Percentiles rank a stretch among this genome's conserved stretches.
Conservation (phyloP, 1,140 invertebrate genomes). For the Bombus fervidus region DNA sequence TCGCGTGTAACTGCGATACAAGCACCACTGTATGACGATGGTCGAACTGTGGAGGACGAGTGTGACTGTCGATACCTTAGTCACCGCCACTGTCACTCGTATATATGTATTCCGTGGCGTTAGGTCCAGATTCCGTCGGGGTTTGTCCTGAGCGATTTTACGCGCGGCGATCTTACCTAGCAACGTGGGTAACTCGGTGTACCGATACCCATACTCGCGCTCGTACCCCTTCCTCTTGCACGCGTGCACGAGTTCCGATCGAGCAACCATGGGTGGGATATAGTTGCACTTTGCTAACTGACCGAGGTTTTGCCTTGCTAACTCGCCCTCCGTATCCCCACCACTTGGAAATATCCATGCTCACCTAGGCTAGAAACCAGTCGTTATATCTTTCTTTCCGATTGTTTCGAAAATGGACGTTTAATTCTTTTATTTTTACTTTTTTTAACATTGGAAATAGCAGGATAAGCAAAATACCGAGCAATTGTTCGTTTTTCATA, state of each 20-base stretch:
- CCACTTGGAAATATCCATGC: too few species aligned
- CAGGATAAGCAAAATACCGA: not conserved
- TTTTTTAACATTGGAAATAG: not conserved
- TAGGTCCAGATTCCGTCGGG: constrained; percentile 51
- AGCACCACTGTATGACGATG: not conserved
- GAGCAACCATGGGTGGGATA: constrained; percentile 63
- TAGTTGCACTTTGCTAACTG: constrained; percentile 6
- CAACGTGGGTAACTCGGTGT: constrained; percentile 49
- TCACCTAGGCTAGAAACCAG: too few species aligned
- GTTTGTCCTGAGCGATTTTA: constrained; percentile 58
- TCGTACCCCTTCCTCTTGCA: constrained; percentile 48
- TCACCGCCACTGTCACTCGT: constrained; percentile 19
- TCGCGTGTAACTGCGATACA: not conserved
- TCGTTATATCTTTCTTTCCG: not conserved
- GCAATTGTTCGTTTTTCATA: not conserved
- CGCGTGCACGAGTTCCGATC: constrained; percentile 68
- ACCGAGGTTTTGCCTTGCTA: too few species aligned
- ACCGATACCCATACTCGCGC: constrained; percentile 32
- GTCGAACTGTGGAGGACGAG: not conserved
- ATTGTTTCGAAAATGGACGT: not conserved
- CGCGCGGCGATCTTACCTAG: constrained; percentile 51
- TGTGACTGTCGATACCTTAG: constrained; percentile 1
- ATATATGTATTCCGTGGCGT: constrained; percentile 22
- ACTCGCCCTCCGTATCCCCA: too few species aligned
- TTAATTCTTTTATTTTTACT: not conserved